Percentiles rank a stretch among this genome's conserved stretches.
phyloP scores from a whole-genome alignment of 2,113 vertebrate genomes.

The Lepus timidus region DNA sequence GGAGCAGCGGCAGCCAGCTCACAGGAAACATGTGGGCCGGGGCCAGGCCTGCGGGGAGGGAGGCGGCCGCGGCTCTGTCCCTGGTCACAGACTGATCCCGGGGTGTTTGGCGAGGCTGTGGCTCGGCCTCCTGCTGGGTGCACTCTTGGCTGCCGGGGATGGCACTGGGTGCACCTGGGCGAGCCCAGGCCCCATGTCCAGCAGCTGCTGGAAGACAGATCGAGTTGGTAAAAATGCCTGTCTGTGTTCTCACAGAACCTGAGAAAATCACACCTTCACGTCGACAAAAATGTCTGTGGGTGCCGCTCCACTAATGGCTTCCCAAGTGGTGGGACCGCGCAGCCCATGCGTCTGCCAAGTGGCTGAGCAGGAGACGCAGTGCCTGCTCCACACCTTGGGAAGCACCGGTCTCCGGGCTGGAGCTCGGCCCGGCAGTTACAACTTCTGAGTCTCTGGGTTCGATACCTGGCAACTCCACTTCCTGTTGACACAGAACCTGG shows the following conservation, averaged over 20 bases:
- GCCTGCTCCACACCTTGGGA: slow-evolving; percentile 62
- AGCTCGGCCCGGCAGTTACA: too few relatives aligned
- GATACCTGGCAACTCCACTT: too few relatives aligned
- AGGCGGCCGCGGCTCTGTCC: too few relatives aligned
- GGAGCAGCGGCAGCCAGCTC: not conserved
- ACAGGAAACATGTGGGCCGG: not conserved
- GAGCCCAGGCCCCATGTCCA: slow-evolving; percentile 86
- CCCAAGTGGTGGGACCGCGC: slow-evolving; percentile 83
- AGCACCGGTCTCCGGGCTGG: too few relatives aligned
- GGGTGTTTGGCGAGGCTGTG: not conserved
- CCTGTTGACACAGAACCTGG: too few relatives aligned
- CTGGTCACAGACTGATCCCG: not conserved
- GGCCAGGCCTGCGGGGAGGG: not conserved
- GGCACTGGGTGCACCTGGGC: slow-evolving; percentile 45
- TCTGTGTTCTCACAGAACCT: slow-evolving; percentile 90
- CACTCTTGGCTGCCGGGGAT: slow-evolving; percentile 60
- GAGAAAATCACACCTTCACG: slow-evolving; percentile 91
- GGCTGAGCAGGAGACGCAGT: slow-evolving; percentile 71
- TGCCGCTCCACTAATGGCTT: slow-evolving; percentile 86
- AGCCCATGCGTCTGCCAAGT: slow-evolving; percentile 86
- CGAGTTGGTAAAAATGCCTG: slow-evolving; percentile 89
- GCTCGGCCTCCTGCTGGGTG: slow-evolving; percentile 39
- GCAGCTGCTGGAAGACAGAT: slow-evolving; percentile 88
- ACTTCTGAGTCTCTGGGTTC: too few relatives aligned
- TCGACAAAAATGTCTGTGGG: slow-evolving; percentile 89